A percentile compares a stretch with the other conserved stretches of the same genome.
These are phyloP conservation scores for Columba guinea DNA, from an alignment of 2,797 vertebrate species.

Conservation along the genomic window DNA sequence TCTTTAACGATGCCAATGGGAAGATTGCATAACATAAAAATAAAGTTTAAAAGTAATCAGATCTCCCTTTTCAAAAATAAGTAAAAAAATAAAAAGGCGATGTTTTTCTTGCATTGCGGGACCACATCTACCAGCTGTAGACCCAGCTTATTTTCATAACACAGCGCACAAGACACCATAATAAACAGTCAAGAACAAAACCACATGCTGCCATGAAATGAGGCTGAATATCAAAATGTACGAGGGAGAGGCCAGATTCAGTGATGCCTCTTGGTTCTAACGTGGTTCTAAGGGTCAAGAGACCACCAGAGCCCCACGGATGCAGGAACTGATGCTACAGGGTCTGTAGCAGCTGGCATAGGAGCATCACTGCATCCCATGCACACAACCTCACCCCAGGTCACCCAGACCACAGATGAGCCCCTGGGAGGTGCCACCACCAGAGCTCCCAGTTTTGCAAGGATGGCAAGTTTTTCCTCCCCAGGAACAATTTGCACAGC, in stretches of 20 bases:
- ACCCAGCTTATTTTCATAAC: not conserved
- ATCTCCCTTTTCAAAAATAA: not conserved
- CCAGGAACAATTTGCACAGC: not conserved
- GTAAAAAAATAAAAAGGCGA: not conserved
- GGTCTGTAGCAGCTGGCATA: not conserved
- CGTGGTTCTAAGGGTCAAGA: rapidly evolving
- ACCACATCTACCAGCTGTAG: not conserved
- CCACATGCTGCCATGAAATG: not conserved
- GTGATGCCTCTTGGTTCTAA: not conserved
- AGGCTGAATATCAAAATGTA: not conserved
- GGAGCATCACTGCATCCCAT: not conserved
- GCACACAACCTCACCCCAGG: not conserved
- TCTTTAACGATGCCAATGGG: not conserved
- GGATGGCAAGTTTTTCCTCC: not conserved
- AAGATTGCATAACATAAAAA: not conserved
- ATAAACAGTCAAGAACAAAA: slow-evolving; percentile 8
- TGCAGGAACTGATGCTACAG: rapidly evolving
- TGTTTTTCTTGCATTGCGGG: not conserved
- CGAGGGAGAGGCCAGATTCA: not conserved
- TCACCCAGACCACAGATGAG: not conserved
- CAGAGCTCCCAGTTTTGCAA: not conserved
- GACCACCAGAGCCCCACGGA: not conserved
- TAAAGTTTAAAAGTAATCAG: not conserved
- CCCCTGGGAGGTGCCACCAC: not conserved
- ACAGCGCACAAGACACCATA: not conserved